Percentiles rank a stretch among this genome's conserved stretches.
Conservation (phyloP, 2,888 invertebrate species). For the Athalia circularis region DNA sequence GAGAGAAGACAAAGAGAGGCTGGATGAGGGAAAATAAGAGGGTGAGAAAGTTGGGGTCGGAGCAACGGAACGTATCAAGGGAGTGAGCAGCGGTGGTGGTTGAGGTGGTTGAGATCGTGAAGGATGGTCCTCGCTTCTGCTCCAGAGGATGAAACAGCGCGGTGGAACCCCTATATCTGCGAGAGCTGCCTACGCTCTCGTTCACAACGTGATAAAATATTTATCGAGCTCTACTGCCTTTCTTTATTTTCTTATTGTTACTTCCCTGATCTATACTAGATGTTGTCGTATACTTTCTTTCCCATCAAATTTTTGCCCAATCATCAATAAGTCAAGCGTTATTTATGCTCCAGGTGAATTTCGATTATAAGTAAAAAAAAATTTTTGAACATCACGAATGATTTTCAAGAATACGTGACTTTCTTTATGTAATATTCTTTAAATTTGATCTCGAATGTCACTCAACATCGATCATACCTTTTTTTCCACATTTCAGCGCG, state of each 20-base stretch:
- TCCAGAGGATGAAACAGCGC: slow-evolving; percentile 28
- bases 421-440: too few species aligned
- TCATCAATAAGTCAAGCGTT: neutral
- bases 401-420: too few species aligned
- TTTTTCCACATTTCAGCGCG: too few species aligned
- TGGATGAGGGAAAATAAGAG: neutral
- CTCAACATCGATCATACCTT: too few species aligned
- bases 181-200: slow-evolving; percentile 7
- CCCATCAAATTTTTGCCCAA: neutral
- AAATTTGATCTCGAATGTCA: too few species aligned
- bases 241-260: slow-evolving; percentile 5
- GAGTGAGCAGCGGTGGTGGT: slow-evolving; percentile 8
- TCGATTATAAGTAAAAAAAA: too few species aligned
- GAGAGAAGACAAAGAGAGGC: slow-evolving; percentile 13
- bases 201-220: slow-evolving; percentile 41
- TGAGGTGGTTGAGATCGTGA: slow-evolving; percentile 29
- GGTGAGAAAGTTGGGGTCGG: slow-evolving; percentile 17
- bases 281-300: too few species aligned
- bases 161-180: slow-evolving; percentile 12
- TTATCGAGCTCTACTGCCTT: slow-evolving; percentile 35
- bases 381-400: too few species aligned
- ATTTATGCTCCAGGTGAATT: too few species aligned
- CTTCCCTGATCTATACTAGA: too few species aligned
- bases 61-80: neutral
- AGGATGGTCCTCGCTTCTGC: slow-evolving; percentile 36